phyloP scores from a whole-genome alignment of 2,888 invertebrate species.

The Idaea biselata region DNA sequence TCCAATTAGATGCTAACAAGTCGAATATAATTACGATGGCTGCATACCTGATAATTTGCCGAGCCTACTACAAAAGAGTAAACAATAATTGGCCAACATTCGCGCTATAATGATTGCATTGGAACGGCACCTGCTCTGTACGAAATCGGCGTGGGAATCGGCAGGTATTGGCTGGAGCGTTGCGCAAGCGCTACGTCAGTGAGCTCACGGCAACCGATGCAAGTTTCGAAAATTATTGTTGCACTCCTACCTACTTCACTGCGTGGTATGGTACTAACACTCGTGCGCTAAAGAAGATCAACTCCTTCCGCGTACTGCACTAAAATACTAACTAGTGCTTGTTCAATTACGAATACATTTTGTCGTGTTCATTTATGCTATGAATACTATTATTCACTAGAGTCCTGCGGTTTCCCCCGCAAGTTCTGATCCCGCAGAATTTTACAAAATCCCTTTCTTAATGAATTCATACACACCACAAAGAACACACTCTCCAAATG shows the following conservation, averaged over 20 bases:
- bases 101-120: slow-evolving; percentile 53
- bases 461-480: no score
- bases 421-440: no score
- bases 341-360: background rate
- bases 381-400: no score
- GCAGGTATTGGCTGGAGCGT: slow-evolving; percentile 43
- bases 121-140: slow-evolving; percentile 66
- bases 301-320: background rate
- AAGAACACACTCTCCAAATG: no score
- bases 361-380: no score
- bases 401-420: no score
- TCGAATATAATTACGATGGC: slow-evolving; percentile 26
- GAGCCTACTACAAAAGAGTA: slow-evolving; percentile 39
- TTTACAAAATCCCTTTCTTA: no score
- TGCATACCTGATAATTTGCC: slow-evolving; percentile 17
- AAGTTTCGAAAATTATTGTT: background rate
- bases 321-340: background rate
- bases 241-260: background rate
- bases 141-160: slow-evolving; percentile 79
- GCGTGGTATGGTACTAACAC: background rate
- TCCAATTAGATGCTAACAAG: slow-evolving; percentile 30
- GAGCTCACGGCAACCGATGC: slow-evolving; percentile 40
- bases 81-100: slow-evolving; percentile 50
- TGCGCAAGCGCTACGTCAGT: slow-evolving; percentile 68
- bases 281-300: background rate